Conservation (phyloP, 2,113 vertebrate genomes). For the Verasper variegatus region DNA sequence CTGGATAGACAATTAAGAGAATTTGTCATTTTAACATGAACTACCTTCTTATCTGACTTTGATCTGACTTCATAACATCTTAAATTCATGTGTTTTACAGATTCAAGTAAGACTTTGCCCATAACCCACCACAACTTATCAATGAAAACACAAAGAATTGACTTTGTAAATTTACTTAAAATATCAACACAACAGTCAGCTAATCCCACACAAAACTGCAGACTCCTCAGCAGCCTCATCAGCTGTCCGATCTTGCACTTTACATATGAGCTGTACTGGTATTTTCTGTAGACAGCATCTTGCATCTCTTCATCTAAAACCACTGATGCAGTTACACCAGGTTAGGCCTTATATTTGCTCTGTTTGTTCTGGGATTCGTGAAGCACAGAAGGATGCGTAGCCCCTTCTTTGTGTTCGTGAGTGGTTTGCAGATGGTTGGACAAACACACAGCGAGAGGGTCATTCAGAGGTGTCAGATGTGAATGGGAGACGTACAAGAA, state of each 20-base stretch:
- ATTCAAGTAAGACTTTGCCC: too few species aligned
- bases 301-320: conserved; percentile 12
- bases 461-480: conserved; percentile 42
- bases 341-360: background rate
- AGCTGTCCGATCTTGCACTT: conserved; percentile 2
- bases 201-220: too few species aligned
- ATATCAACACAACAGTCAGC: too few species aligned
- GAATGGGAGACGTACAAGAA: conserved; percentile 13
- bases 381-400: conserved; percentile 4
- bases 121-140: too few species aligned
- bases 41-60: too few species aligned
- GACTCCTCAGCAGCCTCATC: too few species aligned
- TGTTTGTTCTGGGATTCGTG: conserved; percentile 47
- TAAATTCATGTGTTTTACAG: too few species aligned
- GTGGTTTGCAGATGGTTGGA: conserved; percentile 35
- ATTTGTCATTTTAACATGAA: too few species aligned
- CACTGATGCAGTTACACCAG: conserved; percentile 6
- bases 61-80: too few species aligned
- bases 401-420: background rate
- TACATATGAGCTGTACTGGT: conserved; percentile 5
- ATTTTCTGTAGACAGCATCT: conserved; percentile 23
- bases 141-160: too few species aligned
- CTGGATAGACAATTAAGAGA: too few species aligned
- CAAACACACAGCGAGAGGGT: conserved; percentile 43
- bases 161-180: too few species aligned